These are phyloP conservation scores for Lochmaea capreae DNA, from an alignment of 2,888 invertebrate species.

Conservation along the genomic window DNA sequence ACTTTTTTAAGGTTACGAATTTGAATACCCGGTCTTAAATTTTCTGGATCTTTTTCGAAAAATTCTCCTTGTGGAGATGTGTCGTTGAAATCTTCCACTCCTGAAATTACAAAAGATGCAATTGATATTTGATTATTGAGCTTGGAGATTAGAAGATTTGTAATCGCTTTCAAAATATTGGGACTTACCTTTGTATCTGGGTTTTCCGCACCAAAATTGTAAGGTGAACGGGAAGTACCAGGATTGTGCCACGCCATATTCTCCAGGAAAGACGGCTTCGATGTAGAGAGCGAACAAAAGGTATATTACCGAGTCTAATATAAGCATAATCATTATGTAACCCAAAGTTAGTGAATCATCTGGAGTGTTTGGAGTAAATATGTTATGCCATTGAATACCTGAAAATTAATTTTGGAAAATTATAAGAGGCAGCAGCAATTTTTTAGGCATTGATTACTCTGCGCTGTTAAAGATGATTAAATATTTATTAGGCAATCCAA, in stretches of 20 bases:
- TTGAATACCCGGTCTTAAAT: conserved; percentile 67
- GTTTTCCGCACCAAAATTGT: conserved; percentile 68
- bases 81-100: conserved; percentile 64
- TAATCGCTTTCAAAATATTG: too few species aligned
- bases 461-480: too few species aligned
- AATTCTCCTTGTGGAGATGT: conserved; percentile 61
- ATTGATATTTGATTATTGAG: background rate
- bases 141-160: too few species aligned
- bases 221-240: conserved; percentile 83
- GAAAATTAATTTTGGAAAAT: conserved; percentile 26
- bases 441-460: background rate
- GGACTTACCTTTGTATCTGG: conserved; percentile 62
- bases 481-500: too few species aligned
- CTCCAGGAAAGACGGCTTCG: conserved; percentile 88
- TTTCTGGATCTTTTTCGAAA: conserved; percentile 68
- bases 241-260: conserved; percentile 83
- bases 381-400: conserved; percentile 74
- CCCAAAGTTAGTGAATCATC: conserved; percentile 79
- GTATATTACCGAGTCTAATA: conserved; percentile 78
- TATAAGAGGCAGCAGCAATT: background rate
- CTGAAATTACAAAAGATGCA: conserved; percentile 50
- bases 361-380: conserved; percentile 72
- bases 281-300: conserved; percentile 84
- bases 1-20: conserved; percentile 73
- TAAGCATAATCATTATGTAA: conserved; percentile 77